Evolutionary conservation across 1,140 invertebrate genomes (phyloP).

Genomic region (Brachionus asplanchnoidis): DNA sequence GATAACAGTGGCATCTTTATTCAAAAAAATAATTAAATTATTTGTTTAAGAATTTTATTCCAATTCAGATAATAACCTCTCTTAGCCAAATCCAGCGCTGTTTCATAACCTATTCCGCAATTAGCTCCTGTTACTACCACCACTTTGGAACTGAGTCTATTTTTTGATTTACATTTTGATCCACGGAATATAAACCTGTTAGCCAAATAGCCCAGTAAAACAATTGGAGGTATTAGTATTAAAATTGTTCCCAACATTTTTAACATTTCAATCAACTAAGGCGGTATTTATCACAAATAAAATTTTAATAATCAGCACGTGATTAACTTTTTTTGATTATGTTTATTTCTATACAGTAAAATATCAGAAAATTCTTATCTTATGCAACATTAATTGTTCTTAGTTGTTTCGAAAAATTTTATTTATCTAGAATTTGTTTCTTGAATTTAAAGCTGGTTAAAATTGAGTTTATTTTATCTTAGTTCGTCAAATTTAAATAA

Average conservation of each 20-base stretch:
- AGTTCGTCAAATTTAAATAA: too few relatives aligned
- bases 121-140: constrained; percentile 42
- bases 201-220: constrained; percentile 14
- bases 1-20: constrained; percentile 47
- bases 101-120: constrained; percentile 41
- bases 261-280: neutral
- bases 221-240: neutral
- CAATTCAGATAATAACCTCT: neutral
- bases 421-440: neutral
- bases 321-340: neutral
- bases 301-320: neutral
- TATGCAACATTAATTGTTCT: neutral
- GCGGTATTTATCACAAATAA: neutral
- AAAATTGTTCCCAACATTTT: neutral
- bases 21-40: neutral
- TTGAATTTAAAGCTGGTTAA: neutral
- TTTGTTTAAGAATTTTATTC: too few relatives aligned
- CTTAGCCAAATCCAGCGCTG: constrained; percentile 10
- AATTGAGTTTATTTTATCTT: too few relatives aligned
- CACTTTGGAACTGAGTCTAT: neutral
- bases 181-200: constrained; percentile 24
- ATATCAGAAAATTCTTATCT: neutral
- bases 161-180: neutral
- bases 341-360: neutral
- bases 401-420: too few relatives aligned